Percentiles rank a stretch among this genome's conserved stretches.
These are phyloP conservation scores for Azorinus chamasolen DNA, from an alignment of 2,888 invertebrate genomes.

Conservation along the genomic window DNA sequence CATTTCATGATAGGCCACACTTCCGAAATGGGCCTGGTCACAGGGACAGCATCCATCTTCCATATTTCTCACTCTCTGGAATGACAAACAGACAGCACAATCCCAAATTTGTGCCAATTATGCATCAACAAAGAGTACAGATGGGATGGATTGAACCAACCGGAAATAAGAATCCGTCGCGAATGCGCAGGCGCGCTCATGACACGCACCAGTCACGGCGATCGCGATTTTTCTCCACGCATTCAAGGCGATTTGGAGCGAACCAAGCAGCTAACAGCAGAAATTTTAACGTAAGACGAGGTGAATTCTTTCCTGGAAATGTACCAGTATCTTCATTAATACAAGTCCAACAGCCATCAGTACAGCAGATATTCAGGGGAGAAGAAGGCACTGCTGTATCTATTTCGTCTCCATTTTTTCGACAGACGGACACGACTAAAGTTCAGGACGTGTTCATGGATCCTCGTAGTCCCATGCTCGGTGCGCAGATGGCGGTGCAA, in stretches of 20 bases:
- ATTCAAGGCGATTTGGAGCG: not conserved
- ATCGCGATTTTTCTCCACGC: too few species aligned
- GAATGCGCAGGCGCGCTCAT: constrained; percentile 5
- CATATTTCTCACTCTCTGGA: too few species aligned
- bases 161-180: not conserved
- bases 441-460: constrained; percentile 40
- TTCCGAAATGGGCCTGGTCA: too few species aligned
- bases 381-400: not conserved
- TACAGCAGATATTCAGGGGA: constrained; percentile 4
- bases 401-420: not conserved
- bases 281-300: constrained; percentile 5
- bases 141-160: too few species aligned
- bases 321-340: constrained; percentile 13
- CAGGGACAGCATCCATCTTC: too few species aligned
- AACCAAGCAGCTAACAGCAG: not conserved
- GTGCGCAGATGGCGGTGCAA: constrained; percentile 5
- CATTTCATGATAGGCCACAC: too few species aligned
- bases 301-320: constrained; percentile 30
- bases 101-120: too few species aligned
- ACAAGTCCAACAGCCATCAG: constrained; percentile 13
- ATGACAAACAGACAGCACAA: too few species aligned
- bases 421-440: constrained; percentile 23
- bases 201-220: too few species aligned
- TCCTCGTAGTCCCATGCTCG: constrained; percentile 10
- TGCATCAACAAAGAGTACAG: too few species aligned